Base-by-base conservation (phyloP, 1,140 invertebrate genomes). In the Pollicipes pollicipes region DNA sequence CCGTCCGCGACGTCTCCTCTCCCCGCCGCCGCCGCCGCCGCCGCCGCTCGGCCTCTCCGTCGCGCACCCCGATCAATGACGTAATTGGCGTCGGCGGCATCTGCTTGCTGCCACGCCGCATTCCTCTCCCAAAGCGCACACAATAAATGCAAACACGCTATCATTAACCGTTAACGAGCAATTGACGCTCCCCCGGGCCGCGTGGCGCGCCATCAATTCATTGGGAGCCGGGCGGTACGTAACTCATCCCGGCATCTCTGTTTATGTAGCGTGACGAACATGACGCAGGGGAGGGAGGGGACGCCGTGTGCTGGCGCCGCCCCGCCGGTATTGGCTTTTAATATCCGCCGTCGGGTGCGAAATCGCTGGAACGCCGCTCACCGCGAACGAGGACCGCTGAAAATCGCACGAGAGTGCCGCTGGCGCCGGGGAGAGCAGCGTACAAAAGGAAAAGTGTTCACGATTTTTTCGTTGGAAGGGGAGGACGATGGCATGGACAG, bases 121-220 rank as follows among this genome's bases (percentile, higher is more conserved):
- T 58, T 58, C 45, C 45, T 58, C 10, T 2, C 21, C 24, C 13
- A 21, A 21, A 10, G 21, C 10, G 45, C 45, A 58, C 45, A 58
- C 45, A 58, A 58, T 24, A 24, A 58, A 58, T 58, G 45, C 45
- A 58, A 58, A 58, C 45, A 58, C 45, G 45, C 45, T 58, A 58
- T 58, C 45, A 58, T 58, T 58, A 58, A 58, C 45, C 45, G 45
- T 58, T 58, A 58, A 58, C 45, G 45, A 58, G 45, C 45, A 58
- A 58, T 58, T 58, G 45, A 58, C 45, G 45, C 21, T 58, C 45
- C 45, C 45, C n/a, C 45, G 45, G 13, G 21, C 13, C 6, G 45
- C 13, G 24, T 21, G 45, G 45, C 45, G 45, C 24, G 45, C 45
- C 45, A 58, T 58, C 45, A 58, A 58, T 58, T 58, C 45, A 58